These are phyloP conservation scores for Myotis brandtii DNA, from an alignment of 2,113 vertebrate species.

Conservation along the genomic window DNA sequence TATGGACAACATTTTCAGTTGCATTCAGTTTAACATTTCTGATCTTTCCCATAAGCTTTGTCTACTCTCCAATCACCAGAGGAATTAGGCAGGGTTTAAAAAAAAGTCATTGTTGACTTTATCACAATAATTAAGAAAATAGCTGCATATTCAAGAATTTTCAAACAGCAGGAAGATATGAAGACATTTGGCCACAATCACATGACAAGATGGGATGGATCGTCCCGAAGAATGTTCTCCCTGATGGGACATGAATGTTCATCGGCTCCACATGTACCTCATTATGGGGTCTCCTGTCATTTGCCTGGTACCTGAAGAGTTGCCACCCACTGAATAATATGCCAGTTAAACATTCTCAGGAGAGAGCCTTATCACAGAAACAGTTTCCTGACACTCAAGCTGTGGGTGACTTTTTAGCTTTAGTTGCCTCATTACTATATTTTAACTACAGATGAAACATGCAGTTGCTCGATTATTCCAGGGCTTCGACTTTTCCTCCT, in stretches of 20 bases:
- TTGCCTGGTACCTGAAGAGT: background rate
- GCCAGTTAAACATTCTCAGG: background rate
- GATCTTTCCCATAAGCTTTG: background rate
- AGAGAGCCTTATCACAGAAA: background rate
- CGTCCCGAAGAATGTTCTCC: background rate
- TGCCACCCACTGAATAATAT: background rate
- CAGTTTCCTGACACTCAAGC: background rate
- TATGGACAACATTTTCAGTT: background rate
- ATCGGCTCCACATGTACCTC: background rate
- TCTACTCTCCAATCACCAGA: background rate
- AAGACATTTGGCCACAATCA: background rate
- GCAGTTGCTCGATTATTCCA: background rate
- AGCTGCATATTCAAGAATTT: background rate
- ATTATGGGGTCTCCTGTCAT: background rate
- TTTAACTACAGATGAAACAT: conserved; percentile 1
- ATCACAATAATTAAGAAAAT: background rate
- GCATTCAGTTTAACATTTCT: background rate
- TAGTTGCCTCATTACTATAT: background rate
- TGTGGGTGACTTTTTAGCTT: background rate
- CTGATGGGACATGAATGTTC: background rate
- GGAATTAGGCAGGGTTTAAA: background rate
- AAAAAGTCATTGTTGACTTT: background rate
- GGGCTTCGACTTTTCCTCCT: background rate
- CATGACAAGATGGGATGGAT: background rate
- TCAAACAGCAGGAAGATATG: background rate